Conservation (phyloP, 2,888 invertebrate species). For the Camptogramma bilineatum region DNA sequence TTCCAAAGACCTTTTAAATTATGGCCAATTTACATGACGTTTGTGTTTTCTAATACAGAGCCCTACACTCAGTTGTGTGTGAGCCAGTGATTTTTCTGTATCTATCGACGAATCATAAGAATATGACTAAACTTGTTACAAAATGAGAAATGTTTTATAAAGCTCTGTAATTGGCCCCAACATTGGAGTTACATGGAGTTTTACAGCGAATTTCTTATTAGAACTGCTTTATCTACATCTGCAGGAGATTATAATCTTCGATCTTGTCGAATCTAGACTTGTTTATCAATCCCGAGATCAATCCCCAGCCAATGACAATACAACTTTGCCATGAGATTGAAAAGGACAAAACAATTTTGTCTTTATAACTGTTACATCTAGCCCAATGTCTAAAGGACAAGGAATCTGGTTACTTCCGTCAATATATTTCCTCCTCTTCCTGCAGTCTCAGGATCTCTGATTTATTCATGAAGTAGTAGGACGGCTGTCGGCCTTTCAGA, state of each 20-base stretch:
- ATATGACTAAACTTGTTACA: background rate
- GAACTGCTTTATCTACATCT: background rate
- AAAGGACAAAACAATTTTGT: background rate
- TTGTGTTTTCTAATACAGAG: no score
- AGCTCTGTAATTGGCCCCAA: background rate
- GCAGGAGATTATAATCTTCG: background rate
- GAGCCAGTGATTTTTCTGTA: no score
- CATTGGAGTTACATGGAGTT: background rate
- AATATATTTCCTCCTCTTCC: conserved; percentile 91
- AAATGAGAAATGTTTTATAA: background rate
- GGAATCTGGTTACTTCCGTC: conserved; percentile 23
- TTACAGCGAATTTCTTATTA: background rate
- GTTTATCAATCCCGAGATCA: background rate
- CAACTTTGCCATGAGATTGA: no score
- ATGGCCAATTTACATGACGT: no score
- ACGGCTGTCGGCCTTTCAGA: conserved; percentile 94
- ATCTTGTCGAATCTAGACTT: background rate
- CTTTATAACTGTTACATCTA: background rate
- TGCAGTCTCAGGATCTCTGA: conserved; percentile 93
- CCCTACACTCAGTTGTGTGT: no score
- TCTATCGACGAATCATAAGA: background rate
- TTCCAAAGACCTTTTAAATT: background rate
- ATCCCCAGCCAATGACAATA: background rate
- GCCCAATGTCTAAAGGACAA: background rate
- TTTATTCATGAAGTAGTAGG: conserved; percentile 97